Percentiles rank a stretch among this genome's conserved stretches.
These are phyloP conservation scores for Actenoides lindsayi DNA, from an alignment of 2,113 vertebrate species.

Conservation along the genomic window DNA sequence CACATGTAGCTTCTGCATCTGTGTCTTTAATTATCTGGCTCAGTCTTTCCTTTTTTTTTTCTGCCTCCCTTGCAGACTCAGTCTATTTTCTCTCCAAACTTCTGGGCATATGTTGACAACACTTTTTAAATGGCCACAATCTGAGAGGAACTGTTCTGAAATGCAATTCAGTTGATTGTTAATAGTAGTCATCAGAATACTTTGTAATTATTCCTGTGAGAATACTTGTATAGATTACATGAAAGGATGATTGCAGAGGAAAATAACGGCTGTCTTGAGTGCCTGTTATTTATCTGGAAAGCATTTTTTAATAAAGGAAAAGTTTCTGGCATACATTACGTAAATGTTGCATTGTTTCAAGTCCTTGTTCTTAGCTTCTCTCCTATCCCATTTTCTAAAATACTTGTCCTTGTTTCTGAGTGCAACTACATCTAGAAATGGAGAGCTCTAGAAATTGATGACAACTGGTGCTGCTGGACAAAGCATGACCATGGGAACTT, in stretches of 20 bases:
- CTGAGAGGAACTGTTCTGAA: conserved; percentile 58
- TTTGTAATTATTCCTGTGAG: conserved; percentile 66
- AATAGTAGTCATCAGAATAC: conserved; percentile 67
- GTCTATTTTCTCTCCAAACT: conserved; percentile 38
- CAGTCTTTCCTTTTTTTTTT: neutral
- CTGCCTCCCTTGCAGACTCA: neutral
- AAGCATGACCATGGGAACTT: neutral
- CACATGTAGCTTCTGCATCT: conserved; percentile 1
- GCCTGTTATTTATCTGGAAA: conserved; percentile 65
- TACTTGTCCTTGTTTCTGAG: conserved; percentile 14
- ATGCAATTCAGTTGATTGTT: conserved; percentile 68
- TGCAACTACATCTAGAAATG: neutral
- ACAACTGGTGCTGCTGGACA: neutral
- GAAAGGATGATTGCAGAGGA: conserved; percentile 71
- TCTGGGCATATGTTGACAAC: conserved; percentile 53
- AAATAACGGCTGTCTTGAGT: conserved; percentile 67
- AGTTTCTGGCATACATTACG: conserved; percentile 46
- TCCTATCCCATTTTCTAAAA: conserved; percentile 44
- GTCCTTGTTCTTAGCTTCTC: conserved; percentile 31
- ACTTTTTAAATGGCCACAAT: conserved; percentile 57
- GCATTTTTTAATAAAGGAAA: conserved; percentile 61
- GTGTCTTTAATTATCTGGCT: conserved; percentile 8
- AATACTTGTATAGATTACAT: conserved; percentile 66
- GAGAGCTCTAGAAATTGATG: neutral
- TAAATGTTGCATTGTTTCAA: conserved; percentile 60